Conservation (phyloP, 1,140 invertebrate species). For the Philotrypesis tridentata region DNA sequence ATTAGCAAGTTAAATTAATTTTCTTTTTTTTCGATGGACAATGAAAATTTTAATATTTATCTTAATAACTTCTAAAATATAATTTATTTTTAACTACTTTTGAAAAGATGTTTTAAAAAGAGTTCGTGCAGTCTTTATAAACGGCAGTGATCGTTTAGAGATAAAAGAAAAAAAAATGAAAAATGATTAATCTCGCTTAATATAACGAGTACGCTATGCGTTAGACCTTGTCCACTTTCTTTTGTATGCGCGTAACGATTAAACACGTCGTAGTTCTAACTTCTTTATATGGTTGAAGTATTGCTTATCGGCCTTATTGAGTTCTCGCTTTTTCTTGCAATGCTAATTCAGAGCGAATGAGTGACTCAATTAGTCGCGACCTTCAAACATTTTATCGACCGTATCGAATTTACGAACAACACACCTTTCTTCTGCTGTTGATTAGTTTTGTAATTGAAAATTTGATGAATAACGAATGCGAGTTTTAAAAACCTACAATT, state of each 20-base stretch:
- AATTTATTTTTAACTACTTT: no score
- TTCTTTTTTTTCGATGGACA: no score
- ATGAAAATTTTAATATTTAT: no score
- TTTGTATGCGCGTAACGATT: neutral
- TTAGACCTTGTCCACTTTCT: neutral
- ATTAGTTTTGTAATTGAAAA: neutral
- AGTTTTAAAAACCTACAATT: no score
- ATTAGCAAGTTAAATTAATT: no score
- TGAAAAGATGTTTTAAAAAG: neutral
- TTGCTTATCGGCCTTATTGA: conserved; percentile 1
- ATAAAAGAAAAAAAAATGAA: neutral
- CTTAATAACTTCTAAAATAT: no score
- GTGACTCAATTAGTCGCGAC: neutral
- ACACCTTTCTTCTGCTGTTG: neutral
- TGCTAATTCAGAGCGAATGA: neutral
- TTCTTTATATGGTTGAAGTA: neutral
- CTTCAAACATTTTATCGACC: neutral
- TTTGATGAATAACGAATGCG: no score
- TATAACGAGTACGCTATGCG: no score
- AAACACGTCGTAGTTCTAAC: neutral
- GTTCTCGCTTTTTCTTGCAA: neutral
- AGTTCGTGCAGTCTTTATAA: neutral
- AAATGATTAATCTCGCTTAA: neutral
- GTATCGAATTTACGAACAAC: neutral
- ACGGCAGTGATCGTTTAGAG: neutral